Conservation (phyloP, 2,888 invertebrate species). For the Morpho helenor region DNA sequence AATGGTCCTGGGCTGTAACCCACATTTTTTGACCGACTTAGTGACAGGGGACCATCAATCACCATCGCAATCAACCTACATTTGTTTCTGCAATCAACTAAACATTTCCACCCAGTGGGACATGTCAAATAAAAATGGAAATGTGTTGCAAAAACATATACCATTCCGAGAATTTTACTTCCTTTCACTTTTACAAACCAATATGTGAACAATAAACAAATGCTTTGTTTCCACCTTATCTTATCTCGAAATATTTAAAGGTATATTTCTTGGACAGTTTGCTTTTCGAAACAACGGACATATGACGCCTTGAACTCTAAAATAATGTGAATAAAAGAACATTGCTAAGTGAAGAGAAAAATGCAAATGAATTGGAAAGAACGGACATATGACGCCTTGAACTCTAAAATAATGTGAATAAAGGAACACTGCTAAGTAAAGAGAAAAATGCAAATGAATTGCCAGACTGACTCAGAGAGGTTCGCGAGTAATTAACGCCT, state of each 20-base stretch:
- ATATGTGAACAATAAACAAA: conserved; percentile 1
- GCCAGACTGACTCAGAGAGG: conserved; percentile 48
- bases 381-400: conserved; percentile 11
- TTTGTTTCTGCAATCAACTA: conserved; percentile 20
- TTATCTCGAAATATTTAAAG: background rate
- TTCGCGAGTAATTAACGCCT: conserved; percentile 52
- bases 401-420: conserved; percentile 9
- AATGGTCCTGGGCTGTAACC: conserved; percentile 21
- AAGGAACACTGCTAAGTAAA: conserved; percentile 9
- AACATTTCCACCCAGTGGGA: conserved; percentile 3
- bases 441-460: conserved; percentile 39
- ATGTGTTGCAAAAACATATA: conserved; percentile 10
- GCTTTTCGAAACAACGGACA: background rate
- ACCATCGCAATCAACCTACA: conserved; percentile 22
- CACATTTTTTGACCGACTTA: conserved; percentile 23
- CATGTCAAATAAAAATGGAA: conserved; percentile 11
- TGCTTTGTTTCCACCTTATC: conserved; percentile 3
- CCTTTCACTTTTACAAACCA: conserved; percentile 7
- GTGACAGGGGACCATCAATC: conserved; percentile 24
- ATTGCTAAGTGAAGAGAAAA: conserved; percentile 14
- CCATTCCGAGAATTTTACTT: background rate
- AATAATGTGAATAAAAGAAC: conserved; percentile 5
- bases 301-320: conserved; percentile 13
- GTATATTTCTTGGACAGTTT: background rate
- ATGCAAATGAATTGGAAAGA: conserved; percentile 45